Conservation (phyloP, 2,797 vertebrate genomes). For the Pogoniulus pusillus region DNA sequence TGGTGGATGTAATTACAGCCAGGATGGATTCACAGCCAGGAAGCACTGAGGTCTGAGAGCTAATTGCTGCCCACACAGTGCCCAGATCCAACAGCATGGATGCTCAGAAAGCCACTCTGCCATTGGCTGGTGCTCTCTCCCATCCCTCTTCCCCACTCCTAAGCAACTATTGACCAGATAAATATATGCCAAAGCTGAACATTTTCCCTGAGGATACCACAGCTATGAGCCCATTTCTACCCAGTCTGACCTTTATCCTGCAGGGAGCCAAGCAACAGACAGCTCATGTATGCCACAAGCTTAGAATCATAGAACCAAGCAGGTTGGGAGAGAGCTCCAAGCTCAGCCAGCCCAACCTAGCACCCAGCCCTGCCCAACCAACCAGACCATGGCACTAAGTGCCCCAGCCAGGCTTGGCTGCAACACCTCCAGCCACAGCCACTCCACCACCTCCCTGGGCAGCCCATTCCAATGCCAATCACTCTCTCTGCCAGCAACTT, state of each 20-base stretch:
- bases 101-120: neutral
- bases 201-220: neutral
- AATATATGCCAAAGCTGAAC: neutral
- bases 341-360: too few species aligned
- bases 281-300: neutral
- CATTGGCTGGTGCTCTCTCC: neutral
- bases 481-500: too few species aligned
- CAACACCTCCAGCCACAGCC: too few species aligned
- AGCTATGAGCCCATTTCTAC: neutral
- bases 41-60: rapidly evolving
- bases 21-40: neutral
- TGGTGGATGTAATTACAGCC: neutral
- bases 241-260: neutral
- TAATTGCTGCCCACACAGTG: neutral
- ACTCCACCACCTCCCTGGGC: too few species aligned
- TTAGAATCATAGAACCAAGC: too few species aligned
- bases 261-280: neutral
- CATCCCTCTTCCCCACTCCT: neutral
- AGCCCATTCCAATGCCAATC: too few species aligned
- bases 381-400: too few species aligned
- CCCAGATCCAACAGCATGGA: neutral
- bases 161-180: neutral
- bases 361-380: too few species aligned
- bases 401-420: too few species aligned
- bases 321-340: too few species aligned